Base-by-base conservation (phyloP, 1,140 invertebrate species). In the Heliconius hewitsoni region DNA sequence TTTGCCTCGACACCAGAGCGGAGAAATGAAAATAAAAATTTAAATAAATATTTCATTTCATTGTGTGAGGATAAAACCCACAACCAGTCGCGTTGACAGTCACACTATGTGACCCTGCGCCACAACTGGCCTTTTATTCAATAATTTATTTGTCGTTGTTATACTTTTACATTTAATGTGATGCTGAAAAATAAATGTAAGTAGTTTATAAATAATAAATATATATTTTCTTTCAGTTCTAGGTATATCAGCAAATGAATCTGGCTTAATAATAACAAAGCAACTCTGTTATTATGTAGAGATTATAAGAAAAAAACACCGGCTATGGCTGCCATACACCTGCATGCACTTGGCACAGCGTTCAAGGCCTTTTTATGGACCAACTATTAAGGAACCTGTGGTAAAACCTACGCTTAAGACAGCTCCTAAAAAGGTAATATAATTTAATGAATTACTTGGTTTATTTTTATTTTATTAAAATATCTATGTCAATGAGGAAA, bases 301-400 rank as follows among this genome's bases (percentile, higher is more conserved):
- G 79, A 91, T 88, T 18, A 83, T 83, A 5, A 78, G 85, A 3
- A 83, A 82, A 16, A 91, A 88, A 52, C 74, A 92, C 8, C 82
- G 81, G n/a, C 73, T 93, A 37, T 94, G 93, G 93, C 55, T 94
- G 13, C 93, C 93, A 11, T 94, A 93, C 77, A 93, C 91, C n/a
- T 82, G 88, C 52, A 83, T 94, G 52, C 82, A 87, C 46, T 78
- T 94, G 16, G 91, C 92, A 70, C 89, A 87, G 66, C 80, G 93
- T 9, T 91, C 89, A 9, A 85, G 93, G 77, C 93, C 93, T 13
- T 94, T 92, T 74, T 94, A 94, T 85, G 93, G 93, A 18, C 74
- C 86, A 27, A 52, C 74, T n/a, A 55, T 78, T 9, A 91, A 87
- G n/a, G 60, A 66, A 78, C 76, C 84, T 27, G 30, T 73, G 50